phyloP scores from a whole-genome alignment of 1,140 invertebrate species.

The Polyergus mexicanus region DNA sequence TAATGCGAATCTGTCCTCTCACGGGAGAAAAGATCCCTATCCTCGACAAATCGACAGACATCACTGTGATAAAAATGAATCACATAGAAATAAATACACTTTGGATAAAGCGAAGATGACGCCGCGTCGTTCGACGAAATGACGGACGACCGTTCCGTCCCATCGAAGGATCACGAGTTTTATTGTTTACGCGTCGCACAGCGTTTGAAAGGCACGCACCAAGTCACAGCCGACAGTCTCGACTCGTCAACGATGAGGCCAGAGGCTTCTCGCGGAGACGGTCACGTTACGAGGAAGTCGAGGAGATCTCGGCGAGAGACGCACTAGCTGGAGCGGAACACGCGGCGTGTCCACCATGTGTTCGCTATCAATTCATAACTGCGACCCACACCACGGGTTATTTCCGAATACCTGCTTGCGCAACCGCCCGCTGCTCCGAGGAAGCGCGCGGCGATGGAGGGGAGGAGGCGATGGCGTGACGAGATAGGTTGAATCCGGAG shows the following conservation, averaged over 20 bases:
- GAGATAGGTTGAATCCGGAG: neutral
- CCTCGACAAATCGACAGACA: neutral
- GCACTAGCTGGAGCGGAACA: slow-evolving; percentile 21
- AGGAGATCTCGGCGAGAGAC: neutral
- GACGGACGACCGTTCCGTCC: neutral
- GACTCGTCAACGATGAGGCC: neutral
- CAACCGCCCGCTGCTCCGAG: slow-evolving; percentile 64
- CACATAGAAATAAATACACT: neutral
- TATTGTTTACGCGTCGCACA: neutral
- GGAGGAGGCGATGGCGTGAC: neutral
- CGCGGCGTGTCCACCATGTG: slow-evolving; percentile 80
- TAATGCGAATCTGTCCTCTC: neutral
- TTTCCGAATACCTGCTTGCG: slow-evolving; percentile 81
- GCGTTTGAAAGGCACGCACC: neutral
- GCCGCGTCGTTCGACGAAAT: neutral
- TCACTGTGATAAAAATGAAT: neutral
- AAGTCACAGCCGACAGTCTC: neutral
- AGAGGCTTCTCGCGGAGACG: neutral
- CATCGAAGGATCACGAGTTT: neutral
- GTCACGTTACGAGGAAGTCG: slow-evolving; percentile 27
- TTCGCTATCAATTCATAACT: slow-evolving; percentile 84
- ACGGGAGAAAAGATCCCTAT: neutral
- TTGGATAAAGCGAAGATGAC: neutral
- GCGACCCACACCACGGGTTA: slow-evolving; percentile 75
- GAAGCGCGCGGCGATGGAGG: neutral